phyloP scores from a whole-genome alignment of 2,888 invertebrate genomes.

The Conops quadrifasciatus region DNA sequence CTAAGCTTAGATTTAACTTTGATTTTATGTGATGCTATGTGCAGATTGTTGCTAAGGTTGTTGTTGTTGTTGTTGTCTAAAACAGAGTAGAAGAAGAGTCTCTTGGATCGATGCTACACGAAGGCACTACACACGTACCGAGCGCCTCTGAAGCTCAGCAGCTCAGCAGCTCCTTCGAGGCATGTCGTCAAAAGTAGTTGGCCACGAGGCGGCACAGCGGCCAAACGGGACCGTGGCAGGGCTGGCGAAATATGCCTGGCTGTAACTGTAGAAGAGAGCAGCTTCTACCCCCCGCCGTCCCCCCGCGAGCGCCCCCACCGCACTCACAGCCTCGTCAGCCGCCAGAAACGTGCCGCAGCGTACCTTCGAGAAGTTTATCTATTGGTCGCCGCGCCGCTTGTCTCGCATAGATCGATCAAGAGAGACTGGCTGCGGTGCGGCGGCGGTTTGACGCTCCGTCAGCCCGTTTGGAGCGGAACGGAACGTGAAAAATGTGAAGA shows the following conservation, averaged over 20 bases:
- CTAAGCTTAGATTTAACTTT: constrained; percentile 52
- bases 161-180: constrained; percentile 41
- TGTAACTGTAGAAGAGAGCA: background rate
- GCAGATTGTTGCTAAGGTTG: constrained; percentile 25
- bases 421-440: constrained; percentile 6
- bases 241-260: background rate
- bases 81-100: constrained; percentile 42
- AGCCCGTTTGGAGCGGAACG: background rate
- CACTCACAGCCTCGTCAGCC: constrained; percentile 30
- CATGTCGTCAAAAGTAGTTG: constrained; percentile 46
- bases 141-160: constrained; percentile 1
- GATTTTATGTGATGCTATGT: constrained; percentile 57
- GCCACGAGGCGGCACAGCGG: background rate
- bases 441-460: background rate
- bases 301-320: background rate
- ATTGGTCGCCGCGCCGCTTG: constrained; percentile 26
- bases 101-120: too few species aligned
- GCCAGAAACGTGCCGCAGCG: constrained; percentile 12
- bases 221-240: constrained; percentile 12
- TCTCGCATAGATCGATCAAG: constrained; percentile 36
- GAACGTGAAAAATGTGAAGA: constrained; percentile 21
- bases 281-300: too few species aligned
- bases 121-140: constrained; percentile 5
- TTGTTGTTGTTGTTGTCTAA: background rate
- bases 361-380: constrained; percentile 28